Evolutionary conservation across 2,888 invertebrate species (phyloP).

Genomic region (Hipparchia sbordonii): DNA sequence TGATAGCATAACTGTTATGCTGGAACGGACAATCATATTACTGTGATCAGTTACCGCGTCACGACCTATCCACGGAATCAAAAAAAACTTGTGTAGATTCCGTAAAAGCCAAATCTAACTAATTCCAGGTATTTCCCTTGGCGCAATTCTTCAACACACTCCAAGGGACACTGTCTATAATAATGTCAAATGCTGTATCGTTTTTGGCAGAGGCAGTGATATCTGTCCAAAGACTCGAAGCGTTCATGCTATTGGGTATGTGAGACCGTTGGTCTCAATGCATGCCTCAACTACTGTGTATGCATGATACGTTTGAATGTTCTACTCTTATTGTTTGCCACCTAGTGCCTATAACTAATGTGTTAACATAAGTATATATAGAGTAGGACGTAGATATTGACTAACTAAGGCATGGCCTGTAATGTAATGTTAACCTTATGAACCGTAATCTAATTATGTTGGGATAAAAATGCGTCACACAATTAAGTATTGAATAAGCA

Average conservation of each 20-base stretch:
- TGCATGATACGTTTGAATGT: conserved; percentile 44
- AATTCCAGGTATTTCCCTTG: conserved; percentile 82
- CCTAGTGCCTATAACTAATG: not conserved
- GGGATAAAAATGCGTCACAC: not conserved
- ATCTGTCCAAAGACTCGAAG: conserved; percentile 83
- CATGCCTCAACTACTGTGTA: conserved; percentile 37
- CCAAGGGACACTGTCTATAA: conserved; percentile 84
- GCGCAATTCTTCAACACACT: conserved; percentile 85
- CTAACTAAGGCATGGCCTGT: conserved; percentile 19
- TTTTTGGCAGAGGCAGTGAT: conserved; percentile 84
- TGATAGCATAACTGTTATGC: not conserved
- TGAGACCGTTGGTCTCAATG: conserved; percentile 51
- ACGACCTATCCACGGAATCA: not conserved
- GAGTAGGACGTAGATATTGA: not conserved
- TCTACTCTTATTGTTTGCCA: conserved; percentile 23
- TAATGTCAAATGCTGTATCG: conserved; percentile 83
- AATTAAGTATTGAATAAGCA: not conserved
- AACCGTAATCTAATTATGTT: not conserved
- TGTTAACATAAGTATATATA: conserved; percentile 4
- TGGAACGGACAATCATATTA: not conserved
- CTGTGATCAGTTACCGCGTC: not conserved
- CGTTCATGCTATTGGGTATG: conserved; percentile 82
- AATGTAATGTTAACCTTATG: conserved; percentile 5
- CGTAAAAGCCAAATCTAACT: conserved; percentile 33
- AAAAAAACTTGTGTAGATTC: not conserved